A percentile compares a stretch with the other conserved stretches of the same genome.
Evolutionary conservation across 2,797 vertebrate species (phyloP).

Genomic region (Alcedo atthis): DNA sequence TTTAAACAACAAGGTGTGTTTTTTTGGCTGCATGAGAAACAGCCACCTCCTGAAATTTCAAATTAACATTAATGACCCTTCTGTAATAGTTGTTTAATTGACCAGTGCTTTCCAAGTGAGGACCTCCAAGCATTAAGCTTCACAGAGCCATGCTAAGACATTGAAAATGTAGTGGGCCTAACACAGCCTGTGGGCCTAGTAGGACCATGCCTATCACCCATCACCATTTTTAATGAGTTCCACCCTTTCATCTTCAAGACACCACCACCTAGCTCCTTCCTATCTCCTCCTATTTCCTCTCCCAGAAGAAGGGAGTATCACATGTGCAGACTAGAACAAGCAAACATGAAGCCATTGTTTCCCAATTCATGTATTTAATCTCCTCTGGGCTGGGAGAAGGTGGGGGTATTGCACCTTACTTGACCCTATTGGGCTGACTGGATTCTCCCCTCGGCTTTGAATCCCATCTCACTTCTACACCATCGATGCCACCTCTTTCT

Average conservation of each 20-base stretch:
- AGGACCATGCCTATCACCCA: neutral
- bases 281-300: neutral
- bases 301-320: neutral
- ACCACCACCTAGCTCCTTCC: neutral
- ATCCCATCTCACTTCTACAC: accelerated
- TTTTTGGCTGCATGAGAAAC: neutral
- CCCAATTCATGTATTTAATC: neutral
- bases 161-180: accelerated
- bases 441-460: neutral
- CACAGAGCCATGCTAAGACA: no score
- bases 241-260: neutral
- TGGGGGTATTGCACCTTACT: accelerated
- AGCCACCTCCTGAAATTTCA: neutral
- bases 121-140: accelerated
- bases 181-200: accelerated
- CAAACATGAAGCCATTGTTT: neutral
- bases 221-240: neutral
- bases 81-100: accelerated
- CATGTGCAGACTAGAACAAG: neutral
- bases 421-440: accelerated
- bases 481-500: neutral
- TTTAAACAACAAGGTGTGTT: accelerated
- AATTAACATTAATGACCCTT: neutral
- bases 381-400: neutral
- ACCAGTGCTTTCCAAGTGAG: neutral